Percentiles rank a stretch among this genome's conserved stretches.
phyloP scores from a whole-genome alignment of 2,888 invertebrate species.

The Byasa hedistus region DNA sequence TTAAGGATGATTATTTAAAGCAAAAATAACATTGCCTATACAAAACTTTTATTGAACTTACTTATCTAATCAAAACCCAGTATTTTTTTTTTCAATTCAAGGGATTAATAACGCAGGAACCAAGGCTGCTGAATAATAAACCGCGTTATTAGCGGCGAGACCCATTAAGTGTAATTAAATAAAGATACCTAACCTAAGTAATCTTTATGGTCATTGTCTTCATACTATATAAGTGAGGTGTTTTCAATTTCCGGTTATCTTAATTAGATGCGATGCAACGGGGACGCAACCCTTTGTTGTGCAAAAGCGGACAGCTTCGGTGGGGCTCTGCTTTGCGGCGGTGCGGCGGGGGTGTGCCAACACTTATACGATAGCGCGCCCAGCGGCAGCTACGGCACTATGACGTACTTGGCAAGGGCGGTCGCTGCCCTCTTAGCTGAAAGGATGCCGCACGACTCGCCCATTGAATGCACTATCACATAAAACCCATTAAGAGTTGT shows the following conservation, averaged over 20 bases:
- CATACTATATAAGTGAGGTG: background rate
- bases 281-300: conserved; percentile 96
- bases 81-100: too few species aligned
- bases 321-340: conserved; percentile 89
- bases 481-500: conserved; percentile 50
- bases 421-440: conserved; percentile 85
- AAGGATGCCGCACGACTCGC: conserved; percentile 86
- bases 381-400: conserved; percentile 97
- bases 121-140: too few species aligned
- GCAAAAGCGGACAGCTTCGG: conserved; percentile 82
- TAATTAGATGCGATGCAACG: conserved; percentile 88
- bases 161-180: too few species aligned
- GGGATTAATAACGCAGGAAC: too few species aligned
- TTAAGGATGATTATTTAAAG: too few species aligned
- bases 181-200: too few species aligned
- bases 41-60: too few species aligned
- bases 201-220: background rate
- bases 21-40: too few species aligned
- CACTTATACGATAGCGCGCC: conserved; percentile 99
- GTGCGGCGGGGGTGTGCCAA: conserved; percentile 96
- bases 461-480: conserved; percentile 89
- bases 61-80: too few species aligned
- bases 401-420: conserved; percentile 96
- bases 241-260: background rate
- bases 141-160: too few species aligned